Base-by-base conservation (phyloP, 1,140 invertebrate species). In the Rhagoletis zephyria region DNA sequence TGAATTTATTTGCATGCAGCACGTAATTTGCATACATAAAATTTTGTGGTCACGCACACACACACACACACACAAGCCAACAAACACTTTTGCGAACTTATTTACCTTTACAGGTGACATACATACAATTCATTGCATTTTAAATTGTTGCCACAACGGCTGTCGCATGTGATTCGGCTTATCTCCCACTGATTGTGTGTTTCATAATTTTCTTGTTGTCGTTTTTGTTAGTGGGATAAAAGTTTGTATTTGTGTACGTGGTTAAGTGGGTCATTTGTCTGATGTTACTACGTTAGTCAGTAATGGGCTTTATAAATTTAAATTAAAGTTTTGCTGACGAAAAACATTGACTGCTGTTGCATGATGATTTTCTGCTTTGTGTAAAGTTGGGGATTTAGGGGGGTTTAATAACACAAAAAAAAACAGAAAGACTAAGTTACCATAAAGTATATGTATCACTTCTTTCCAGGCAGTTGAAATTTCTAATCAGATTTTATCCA, bases 271-370 rank as follows among this genome's bases (percentile, higher is more conserved):
- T 19, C 74, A 81, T 51, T 81, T 12, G 61, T 9, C 16, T 12
- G 16, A 14, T n/a, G 12, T 40, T 19, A 19, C 64, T 67, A 5
- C 30, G 64, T 67, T 30, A 16, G 64, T 3, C 6, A 56, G 51
- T 56, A 56, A 81, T 81, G 74, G 74, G 12, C 16, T 81, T 59
- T 81, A 81, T 81, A 81, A 81, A 81, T 81, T 81, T 81, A 81
- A 81, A 81, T 81, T 81, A 81, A 56, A 30, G 74, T 5, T 40
- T 45, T n/a, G 48, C 48, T 77, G 70, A 77, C 5, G 45, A 45
- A 77, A 51, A 42, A 67, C 14, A 9, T 63, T 14, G 12, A 30
- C 65, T 67, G 30, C 30, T 30, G 30, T 30, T 30, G 30, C 30
- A 30, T 30, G 30, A 30, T 30, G 30, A 30, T 30, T 30, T 30